Conservation (phyloP, 2,113 vertebrate species). For the Neogobius melanostomus region DNA sequence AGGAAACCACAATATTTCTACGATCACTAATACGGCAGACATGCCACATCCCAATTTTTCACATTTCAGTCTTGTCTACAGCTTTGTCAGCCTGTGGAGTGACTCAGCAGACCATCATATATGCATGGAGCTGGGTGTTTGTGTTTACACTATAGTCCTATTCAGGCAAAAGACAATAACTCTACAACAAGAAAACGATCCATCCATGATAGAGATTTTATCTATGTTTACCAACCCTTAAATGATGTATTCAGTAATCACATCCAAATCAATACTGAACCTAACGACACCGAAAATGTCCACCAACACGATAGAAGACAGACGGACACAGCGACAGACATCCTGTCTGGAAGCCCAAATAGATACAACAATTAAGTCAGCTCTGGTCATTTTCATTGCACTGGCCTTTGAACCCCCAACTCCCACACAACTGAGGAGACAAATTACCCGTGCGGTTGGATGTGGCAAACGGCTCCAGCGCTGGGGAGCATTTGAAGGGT, state of each 20-base stretch:
- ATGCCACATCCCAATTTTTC: no score
- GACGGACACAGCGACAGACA: conserved; percentile 64
- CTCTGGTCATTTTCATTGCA: conserved; percentile 74
- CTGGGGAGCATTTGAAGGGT: conserved; percentile 73
- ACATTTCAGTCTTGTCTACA: no score
- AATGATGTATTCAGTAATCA: background rate
- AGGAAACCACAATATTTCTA: background rate
- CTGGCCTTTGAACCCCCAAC: conserved; percentile 57
- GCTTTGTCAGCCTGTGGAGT: no score
- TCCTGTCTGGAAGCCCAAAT: conserved; percentile 67
- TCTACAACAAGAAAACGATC: no score
- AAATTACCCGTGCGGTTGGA: conserved; percentile 63
- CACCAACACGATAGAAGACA: conserved; percentile 49
- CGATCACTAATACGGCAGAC: no score
- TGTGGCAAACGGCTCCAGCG: conserved; percentile 56
- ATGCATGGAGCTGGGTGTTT: no score
- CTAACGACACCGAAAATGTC: conserved; percentile 50
- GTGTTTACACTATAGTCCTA: no score
- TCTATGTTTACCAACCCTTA: no score
- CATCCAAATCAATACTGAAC: conserved; percentile 40
- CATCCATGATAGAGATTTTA: no score
- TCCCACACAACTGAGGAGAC: conserved; percentile 68
- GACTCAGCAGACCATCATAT: no score
- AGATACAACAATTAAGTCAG: conserved; percentile 72
- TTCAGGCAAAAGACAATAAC: no score